These are phyloP conservation scores for Embidobia sp. DNA, from an alignment of 2,888 invertebrate genomes.

Conservation along the genomic window DNA sequence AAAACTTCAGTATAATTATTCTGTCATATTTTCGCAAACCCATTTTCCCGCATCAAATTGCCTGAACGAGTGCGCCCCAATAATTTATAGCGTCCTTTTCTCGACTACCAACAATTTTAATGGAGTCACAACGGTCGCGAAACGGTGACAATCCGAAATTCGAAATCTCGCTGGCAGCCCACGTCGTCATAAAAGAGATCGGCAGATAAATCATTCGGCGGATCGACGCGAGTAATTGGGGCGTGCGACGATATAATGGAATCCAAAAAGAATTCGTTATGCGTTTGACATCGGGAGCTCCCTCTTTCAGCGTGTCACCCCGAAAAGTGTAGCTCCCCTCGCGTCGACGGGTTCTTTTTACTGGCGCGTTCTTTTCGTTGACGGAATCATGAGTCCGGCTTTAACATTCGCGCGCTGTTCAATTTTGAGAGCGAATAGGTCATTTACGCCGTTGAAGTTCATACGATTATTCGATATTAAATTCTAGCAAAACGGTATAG, in stretches of 20 bases:
- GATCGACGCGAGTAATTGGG: constrained; percentile 74
- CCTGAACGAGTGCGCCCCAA: constrained; percentile 5
- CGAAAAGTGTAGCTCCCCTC: constrained; percentile 30
- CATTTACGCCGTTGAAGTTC: constrained; percentile 34
- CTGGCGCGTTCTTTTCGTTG: neutral
- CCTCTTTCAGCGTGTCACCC: constrained; percentile 53
- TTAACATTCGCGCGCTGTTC: constrained; percentile 10
- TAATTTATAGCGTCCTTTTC: constrained; percentile 31
- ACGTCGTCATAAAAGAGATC: constrained; percentile 40
- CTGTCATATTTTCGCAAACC: constrained; percentile 49
- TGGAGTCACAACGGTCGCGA: constrained; percentile 40
- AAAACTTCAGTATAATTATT: constrained; percentile 15
- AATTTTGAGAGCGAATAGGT: constrained; percentile 42
- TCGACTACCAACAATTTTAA: constrained; percentile 26
- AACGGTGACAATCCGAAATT: constrained; percentile 31
- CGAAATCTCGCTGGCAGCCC: constrained; percentile 23
- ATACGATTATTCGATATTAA: constrained; percentile 43
- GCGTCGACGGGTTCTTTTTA: neutral
- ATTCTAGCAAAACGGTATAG: constrained; percentile 23
- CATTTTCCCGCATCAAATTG: constrained; percentile 17
- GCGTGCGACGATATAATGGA: constrained; percentile 71
- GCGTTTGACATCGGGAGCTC: constrained; percentile 54
- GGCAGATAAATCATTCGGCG: constrained; percentile 73
- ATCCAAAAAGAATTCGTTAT: constrained; percentile 74
- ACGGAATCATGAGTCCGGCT: too few species aligned